Percentiles rank a stretch among this genome's conserved stretches.
Conservation (phyloP, 35 echinoderm and acorn worm species). For the Heliocidaris erythrogramma region DNA sequence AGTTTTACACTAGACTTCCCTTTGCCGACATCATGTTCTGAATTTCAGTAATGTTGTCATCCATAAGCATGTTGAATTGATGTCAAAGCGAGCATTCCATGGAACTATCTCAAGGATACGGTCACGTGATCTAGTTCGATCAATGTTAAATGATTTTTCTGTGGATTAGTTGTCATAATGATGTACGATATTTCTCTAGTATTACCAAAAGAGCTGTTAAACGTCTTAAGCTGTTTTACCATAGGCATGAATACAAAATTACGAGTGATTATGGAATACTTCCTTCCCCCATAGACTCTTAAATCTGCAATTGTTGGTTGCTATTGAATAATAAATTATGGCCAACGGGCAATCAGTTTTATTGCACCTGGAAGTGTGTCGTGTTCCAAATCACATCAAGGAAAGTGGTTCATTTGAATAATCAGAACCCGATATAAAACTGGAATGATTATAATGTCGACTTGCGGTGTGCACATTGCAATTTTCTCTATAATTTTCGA, state of each 20-base stretch:
- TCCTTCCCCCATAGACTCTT: neutral
- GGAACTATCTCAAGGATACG: too few species aligned
- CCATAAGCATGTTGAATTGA: too few species aligned
- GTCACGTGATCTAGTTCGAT: too few species aligned
- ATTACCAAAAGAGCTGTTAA: neutral
- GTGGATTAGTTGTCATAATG: neutral
- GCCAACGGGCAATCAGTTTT: neutral
- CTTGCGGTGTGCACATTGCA: neutral
- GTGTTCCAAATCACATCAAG: neutral
- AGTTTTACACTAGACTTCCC: too few species aligned
- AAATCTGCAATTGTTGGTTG: neutral
- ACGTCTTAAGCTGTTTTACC: neutral
- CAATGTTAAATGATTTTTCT: too few species aligned
- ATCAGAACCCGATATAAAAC: neutral
- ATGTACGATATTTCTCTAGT: neutral
- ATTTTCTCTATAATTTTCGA: neutral
- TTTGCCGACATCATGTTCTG: too few species aligned
- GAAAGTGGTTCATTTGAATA: neutral
- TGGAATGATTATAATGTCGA: neutral
- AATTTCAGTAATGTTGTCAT: too few species aligned
- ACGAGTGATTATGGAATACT: neutral
- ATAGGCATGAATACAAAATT: neutral
- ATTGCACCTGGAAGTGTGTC: conserved; percentile 7
- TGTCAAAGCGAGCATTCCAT: too few species aligned
- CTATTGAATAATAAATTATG: neutral